Base-by-base conservation (phyloP, 1,140 invertebrate species). In the Heliothis subflexa region DNA sequence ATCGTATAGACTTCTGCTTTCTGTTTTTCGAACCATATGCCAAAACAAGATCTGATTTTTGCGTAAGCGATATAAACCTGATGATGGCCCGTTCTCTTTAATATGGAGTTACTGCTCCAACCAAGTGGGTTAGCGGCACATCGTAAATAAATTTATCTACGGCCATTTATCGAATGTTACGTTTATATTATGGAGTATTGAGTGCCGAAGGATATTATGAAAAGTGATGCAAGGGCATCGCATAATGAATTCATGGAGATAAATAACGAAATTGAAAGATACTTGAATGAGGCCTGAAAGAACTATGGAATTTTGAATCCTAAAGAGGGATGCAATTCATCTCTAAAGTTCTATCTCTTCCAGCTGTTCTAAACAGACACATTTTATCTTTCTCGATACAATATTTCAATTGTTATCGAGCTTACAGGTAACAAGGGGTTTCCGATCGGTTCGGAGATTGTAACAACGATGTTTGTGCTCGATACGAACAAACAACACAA, bases 361-460 rank as follows among this genome's bases (percentile, higher is more conserved):
- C 12, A 61, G 14, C 7, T 14, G 14, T 61, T n/a, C 28, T 40
- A n/a, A 14, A 40, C 25, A 40, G 33, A 40, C 33, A 40, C 33
- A 33, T 64, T 64, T 64, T 64, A 68, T 62, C 59, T 62, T 28
- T 14, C 45, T 50, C 45, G 49, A 68, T 45, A 66, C 62, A 68
- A 21, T 14, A 50, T 68, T 68, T 68, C 47, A 25, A 47, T 64
- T 64, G 14, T 64, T 64, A 64, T 47, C 33, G 16, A 40, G 40
- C 9, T 16, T 45, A 25, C 64, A 25, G 64, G 45, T 68, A 68
- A 68, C 16, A 68, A 68, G 64, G 18, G 47, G 13, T 68, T 50
- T 68, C 18, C 45, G 50, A 68, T 68, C 64, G 12, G 45, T 47
- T 49, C 18, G 64, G 16, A 21, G 64, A 68, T 68, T 68, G 64